phyloP scores from a whole-genome alignment of 2,113 vertebrate species.

The Prionailurus bengalensis region DNA sequence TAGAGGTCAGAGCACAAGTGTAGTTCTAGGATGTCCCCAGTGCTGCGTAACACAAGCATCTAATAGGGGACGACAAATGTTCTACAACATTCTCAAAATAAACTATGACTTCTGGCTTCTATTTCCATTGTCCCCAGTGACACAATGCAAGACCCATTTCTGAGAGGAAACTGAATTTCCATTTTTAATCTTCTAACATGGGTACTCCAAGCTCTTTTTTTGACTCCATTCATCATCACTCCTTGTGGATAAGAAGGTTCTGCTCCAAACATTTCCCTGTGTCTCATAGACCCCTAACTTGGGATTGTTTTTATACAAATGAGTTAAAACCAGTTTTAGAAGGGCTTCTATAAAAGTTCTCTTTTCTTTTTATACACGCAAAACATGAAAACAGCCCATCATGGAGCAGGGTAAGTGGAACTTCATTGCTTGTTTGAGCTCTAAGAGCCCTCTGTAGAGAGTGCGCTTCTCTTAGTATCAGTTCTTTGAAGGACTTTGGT shows the following conservation, averaged over 20 bases:
- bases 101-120: conserved; percentile 70
- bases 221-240: background rate
- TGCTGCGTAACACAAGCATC: conserved; percentile 47
- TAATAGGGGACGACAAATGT: conserved; percentile 44
- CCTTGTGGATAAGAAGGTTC: background rate
- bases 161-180: conserved; percentile 66
- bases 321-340: background rate
- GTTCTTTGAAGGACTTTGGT: background rate
- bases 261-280: background rate
- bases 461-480: background rate
- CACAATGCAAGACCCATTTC: background rate
- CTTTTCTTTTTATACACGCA: background rate
- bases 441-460: background rate
- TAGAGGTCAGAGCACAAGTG: conserved; percentile 59
- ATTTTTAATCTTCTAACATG: conserved; percentile 32
- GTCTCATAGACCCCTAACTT: background rate
- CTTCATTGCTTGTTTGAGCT: background rate
- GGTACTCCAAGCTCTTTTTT: background rate
- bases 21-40: background rate
- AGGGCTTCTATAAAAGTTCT: background rate
- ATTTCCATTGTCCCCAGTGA: conserved; percentile 70
- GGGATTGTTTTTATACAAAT: background rate
- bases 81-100: conserved; percentile 73
- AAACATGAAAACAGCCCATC: background rate
- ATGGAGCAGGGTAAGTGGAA: background rate